Evolutionary conservation across 2,888 invertebrate genomes (phyloP).

Genomic region (Hartigia nigra): DNA sequence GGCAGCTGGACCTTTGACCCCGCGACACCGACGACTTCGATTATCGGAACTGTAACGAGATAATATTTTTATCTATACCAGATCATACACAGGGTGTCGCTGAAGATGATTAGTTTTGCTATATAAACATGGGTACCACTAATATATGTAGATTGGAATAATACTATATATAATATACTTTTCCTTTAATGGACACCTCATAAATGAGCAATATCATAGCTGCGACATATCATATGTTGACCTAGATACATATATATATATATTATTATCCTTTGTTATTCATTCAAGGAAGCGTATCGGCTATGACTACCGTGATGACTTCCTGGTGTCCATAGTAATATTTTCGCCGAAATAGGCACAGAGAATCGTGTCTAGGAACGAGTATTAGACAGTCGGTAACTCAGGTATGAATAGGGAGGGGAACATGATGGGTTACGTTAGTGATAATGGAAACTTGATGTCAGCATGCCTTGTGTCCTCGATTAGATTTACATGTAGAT

Average conservation of each 20-base stretch:
- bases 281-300: background rate
- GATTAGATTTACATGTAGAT: conserved; percentile 61
- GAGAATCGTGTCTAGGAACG: background rate
- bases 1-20: conserved; percentile 86
- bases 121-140: background rate
- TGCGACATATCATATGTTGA: background rate
- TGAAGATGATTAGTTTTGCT: background rate
- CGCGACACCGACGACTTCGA: conserved; percentile 83
- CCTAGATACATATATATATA: background rate
- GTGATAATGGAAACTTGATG: conserved; percentile 34
- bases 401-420: background rate
- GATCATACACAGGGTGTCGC: background rate
- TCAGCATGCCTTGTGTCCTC: conserved; percentile 39
- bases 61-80: background rate
- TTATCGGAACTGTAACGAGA: conserved; percentile 78
- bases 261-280: too few species aligned
- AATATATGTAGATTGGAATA: background rate
- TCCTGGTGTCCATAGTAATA: background rate
- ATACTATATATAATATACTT: background rate
- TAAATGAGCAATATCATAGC: background rate
- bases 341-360: background rate
- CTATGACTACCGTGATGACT: background rate
- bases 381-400: background rate
- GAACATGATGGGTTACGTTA: background rate
- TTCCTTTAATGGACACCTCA: background rate